Evolutionary conservation across 2,888 invertebrate genomes (phyloP), one percentile per base, ranked within the genome.

Genomic region (Dermolepida albohirtum): DNA sequence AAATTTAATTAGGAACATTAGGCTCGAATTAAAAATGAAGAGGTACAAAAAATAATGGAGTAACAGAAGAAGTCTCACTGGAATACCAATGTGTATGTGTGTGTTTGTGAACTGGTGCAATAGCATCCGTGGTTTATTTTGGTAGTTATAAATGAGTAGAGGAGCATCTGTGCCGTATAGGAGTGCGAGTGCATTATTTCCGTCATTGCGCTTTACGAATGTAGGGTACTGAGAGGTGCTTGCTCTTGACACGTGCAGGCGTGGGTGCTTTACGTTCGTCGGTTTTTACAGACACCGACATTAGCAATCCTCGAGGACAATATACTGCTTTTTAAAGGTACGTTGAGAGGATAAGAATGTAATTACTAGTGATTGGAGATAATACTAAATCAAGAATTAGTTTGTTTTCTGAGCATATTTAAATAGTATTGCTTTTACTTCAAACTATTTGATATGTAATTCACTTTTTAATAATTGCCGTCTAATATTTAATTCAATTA

Each of bases 201-300:
- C 77, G 77, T 76, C 73, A 76, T 74, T 77, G 75, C 76, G 74
- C 75, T 68, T 68, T 75, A 73, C 75, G 74, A 75, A 78, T 75
- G 73, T 74, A 72, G 74, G 74, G 70, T 74, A 74, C 70, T 52
- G 68, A 71, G 74, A 74, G 75, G 75, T 75, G 71, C 68, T 73
- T 72, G 74, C 74, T 74, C 73, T 70, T 70, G 74, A 72, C 74
- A 75, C 74, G 76, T 75, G 76, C 67, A 69, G 66, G 74, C 74
- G 76, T 76, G 74, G 74, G 74, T 73, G 74, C 71, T 70, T 70
- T 67, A 29, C 44, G 44, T 59, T 47, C 59, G 47, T 44, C 44
- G 59, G 59, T 8, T 34, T 1, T 5, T 34, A 34, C 14, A 59
- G 59, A 59, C 47, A 59, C 59, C 59, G 59, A 34, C 14, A 34